A percentile compares a stretch with the other conserved stretches of the same genome.
Evolutionary conservation across 37 sponge, comb jelly and placozoan species (phyloP).

Genomic region (Corticium candelabrum): DNA sequence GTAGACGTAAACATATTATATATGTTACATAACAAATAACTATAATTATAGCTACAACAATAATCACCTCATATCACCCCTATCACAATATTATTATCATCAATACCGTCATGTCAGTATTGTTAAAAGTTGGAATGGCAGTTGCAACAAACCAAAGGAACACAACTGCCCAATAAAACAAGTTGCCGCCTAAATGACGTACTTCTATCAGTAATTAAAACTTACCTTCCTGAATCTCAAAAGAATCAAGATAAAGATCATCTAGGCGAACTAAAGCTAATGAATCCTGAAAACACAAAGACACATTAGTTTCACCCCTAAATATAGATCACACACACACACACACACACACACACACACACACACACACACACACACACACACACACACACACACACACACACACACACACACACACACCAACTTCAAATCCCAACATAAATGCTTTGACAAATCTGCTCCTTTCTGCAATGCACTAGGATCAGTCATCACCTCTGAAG

Average conservation of each 20-base stretch:
- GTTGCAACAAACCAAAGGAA: too few species aligned
- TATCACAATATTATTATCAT: too few species aligned
- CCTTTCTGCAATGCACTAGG: conserved; percentile 90
- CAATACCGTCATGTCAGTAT: too few species aligned
- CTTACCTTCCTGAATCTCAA: conserved; percentile 88
- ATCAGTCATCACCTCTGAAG: conserved; percentile 79
- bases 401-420: not conserved
- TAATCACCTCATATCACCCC: too few species aligned
- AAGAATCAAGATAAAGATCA: conserved; percentile 91
- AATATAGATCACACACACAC: conserved; percentile 12
- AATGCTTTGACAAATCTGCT: conserved; percentile 95
- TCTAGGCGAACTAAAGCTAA: conserved; percentile 91
- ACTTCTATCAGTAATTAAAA: not conserved
- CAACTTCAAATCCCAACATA: conserved; percentile 90
- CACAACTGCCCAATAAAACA: too few species aligned
- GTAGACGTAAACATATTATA: too few species aligned
- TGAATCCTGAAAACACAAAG: conserved; percentile 63
- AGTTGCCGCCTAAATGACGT: too few species aligned
- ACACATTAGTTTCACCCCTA: too few species aligned
- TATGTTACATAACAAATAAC: too few species aligned
- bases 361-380: not conserved
- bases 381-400: conserved; percentile 5
- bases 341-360: not conserved
- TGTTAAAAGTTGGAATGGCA: too few species aligned
- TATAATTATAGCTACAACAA: too few species aligned